Conservation (phyloP, 2,888 invertebrate species). For the Lepidochrysops patricia region DNA sequence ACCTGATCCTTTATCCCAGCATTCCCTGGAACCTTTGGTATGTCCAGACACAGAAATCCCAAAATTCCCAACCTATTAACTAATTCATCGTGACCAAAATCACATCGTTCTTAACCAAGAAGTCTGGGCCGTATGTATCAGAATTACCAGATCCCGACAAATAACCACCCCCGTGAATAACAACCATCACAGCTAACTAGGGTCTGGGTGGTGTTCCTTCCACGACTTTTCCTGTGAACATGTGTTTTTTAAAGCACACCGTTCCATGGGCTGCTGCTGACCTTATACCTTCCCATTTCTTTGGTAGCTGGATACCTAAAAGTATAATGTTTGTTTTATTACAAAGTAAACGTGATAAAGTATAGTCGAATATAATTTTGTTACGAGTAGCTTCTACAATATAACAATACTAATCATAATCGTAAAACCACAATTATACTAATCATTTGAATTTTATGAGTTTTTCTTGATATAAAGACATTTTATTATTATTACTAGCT, state of each 20-base stretch:
- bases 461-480: too few species aligned
- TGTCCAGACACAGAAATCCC: slow-evolving; percentile 44
- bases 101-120: slow-evolving; percentile 36
- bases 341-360: too few species aligned
- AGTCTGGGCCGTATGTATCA: slow-evolving; percentile 38
- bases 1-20: slow-evolving; percentile 50
- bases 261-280: neutral
- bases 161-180: slow-evolving; percentile 42
- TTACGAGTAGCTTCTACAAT: too few species aligned
- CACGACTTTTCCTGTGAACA: slow-evolving; percentile 29
- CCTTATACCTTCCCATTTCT: neutral
- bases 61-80: slow-evolving; percentile 39
- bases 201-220: slow-evolving; percentile 23
- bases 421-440: too few species aligned
- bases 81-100: slow-evolving; percentile 47
- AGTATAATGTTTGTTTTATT: too few species aligned
- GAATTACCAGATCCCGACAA: slow-evolving; percentile 39
- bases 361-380: too few species aligned
- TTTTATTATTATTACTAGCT: too few species aligned
- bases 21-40: slow-evolving; percentile 43
- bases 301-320: neutral
- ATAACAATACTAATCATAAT: too few species aligned
- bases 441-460: too few species aligned
- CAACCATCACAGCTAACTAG: slow-evolving; percentile 44
- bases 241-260: neutral